Base-by-base conservation (phyloP, 2,888 invertebrate species). In the Thecocarcelia acutangulata region DNA sequence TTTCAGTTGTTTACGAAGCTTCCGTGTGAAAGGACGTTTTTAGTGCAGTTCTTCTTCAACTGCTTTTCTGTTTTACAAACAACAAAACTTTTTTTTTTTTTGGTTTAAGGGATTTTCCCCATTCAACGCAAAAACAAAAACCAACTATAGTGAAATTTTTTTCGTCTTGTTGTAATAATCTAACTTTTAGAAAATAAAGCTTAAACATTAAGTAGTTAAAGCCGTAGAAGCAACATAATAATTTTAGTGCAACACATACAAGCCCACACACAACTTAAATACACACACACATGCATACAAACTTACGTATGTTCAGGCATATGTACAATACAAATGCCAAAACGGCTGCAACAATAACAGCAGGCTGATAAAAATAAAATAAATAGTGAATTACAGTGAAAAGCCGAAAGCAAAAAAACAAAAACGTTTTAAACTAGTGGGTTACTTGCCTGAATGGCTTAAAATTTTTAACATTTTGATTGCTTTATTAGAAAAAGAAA, bases 1-100 rank as follows among this genome's bases (percentile, higher is more conserved):
- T 48, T 78, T 82, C 69, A 82, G 82, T 82, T 82, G 69, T 74
- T 82, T 74, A 70, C 74, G 73, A 82, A 78, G 69, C 69, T 78
- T 82, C 78, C 82, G 69, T 68, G 74, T 74, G 78, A 70, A 48
- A 78, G 78, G 82, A 78, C 77, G 82, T 78, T 78, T 64, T 59
- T 64, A 59, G 52, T 66, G 54, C 64, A 69, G 68, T 77, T 69
- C 21, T 40, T 64, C 59, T 81, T 3, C 64, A 52, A 68, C 76
- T 69, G 54, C 66, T 76, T 76, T 69, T 61, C 52, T 33, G 37
- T 61, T 69, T 76, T 54, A 76, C 61, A 61, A 54, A n/a, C 21
- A 76, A 61, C 52, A 69, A 69, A 46, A 61, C 2, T 61, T 52
- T 69, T 54, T 48, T 63, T 73, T 12, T 48, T 37, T 6, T 69